Evolutionary conservation across 1,140 invertebrate species (phyloP), one percentile per base, ranked within the genome.

Genomic region (Holotrichia oblita): DNA sequence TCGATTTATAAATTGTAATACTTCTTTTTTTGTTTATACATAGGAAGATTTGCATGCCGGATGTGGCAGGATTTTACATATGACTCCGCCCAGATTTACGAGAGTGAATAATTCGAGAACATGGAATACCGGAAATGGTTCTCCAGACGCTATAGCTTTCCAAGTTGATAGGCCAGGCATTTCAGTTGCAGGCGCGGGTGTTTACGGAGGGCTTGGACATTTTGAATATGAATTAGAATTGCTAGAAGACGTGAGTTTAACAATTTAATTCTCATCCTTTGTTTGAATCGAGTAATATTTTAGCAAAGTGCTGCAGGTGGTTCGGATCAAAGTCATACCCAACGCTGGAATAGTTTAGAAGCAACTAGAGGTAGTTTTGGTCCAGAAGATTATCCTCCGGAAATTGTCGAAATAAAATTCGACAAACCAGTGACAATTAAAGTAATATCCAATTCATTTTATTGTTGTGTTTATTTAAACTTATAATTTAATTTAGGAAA

Each of bases 51-150:
- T 91, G 41, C 90, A 91, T 85, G 88, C 88, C 9, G 88, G 88
- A 6, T 91, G 91, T 82, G 92, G 92, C 0, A 87, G 93, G 48
- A 91, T 94, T 55, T 89, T 97, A 80, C 92, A 97, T 69, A 91
- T 93, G 48, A 97, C 97, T 2, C 96, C 96, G 0, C 96, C 94
- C 27, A 91, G 98, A 20, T 99, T 99, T 85, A 94, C 95, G 7
- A 92, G 96, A 76, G 94, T 95, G 9, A 97, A 97, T 86, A 92
- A 94, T 83, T 94, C 93, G 44, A 91, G 95, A 48, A 95, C 95
- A 1, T 99, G 98, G 98, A 98, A 99, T 84, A 98, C 97, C 2
- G 97, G 97, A 3, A 98, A 97, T 87, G 98, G 97, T 41, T 97
- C 96, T 24, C 96, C 97, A 0, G 98, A 99, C 89, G 97, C 97